These are phyloP conservation scores for Eira barbara DNA, from an alignment of 2,113 vertebrate species.

Conservation along the genomic window DNA sequence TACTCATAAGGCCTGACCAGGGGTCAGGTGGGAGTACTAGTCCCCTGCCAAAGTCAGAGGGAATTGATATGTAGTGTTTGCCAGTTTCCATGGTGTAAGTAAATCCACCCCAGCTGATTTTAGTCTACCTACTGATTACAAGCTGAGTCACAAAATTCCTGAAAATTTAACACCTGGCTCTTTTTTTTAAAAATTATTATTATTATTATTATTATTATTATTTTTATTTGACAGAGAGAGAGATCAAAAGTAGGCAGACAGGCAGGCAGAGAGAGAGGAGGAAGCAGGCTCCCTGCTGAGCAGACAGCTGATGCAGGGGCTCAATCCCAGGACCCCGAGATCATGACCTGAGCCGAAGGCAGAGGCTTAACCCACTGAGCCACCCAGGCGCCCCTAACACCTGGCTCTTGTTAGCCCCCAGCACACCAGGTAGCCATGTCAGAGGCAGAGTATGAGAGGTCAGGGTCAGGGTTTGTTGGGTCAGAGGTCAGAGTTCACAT, in stretches of 20 bases:
- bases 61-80: not conserved
- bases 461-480: not conserved
- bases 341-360: no score
- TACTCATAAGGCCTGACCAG: not conserved
- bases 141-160: not conserved
- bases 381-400: not conserved
- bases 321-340: no score
- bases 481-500: not conserved
- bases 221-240: no score
- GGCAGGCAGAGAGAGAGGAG: no score
- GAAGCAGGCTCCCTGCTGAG: no score
- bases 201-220: no score
- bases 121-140: not conserved
- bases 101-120: not conserved
- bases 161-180: not conserved
- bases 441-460: not conserved
- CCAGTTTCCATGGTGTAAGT: not conserved
- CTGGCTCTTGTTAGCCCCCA: not conserved
- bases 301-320: no score
- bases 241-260: no score
- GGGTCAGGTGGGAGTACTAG: not conserved
- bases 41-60: not conserved
- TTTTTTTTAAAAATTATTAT: no score
- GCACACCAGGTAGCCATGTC: not conserved
- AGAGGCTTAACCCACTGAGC: no score